These are phyloP conservation scores for Mus spretus DNA, from an alignment of 2,797 vertebrate genomes.

Conservation along the genomic window DNA sequence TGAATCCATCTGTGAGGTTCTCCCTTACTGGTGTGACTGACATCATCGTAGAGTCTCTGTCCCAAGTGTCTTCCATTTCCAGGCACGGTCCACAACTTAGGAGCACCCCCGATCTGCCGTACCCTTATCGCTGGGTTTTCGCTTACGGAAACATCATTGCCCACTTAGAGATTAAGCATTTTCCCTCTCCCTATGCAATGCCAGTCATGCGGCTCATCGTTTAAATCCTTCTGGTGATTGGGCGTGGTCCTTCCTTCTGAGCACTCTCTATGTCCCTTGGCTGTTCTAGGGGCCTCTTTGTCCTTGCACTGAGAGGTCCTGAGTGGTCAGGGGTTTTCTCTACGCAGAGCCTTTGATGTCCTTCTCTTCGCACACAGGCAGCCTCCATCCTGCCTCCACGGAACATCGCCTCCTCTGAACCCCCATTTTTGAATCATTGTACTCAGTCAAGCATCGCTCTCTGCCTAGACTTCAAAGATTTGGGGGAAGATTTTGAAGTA, in stretches of 20 bases:
- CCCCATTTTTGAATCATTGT: conserved; percentile 27
- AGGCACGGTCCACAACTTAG: not conserved
- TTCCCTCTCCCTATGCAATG: not conserved
- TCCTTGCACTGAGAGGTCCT: not conserved
- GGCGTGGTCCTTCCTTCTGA: not conserved
- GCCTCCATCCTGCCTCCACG: not conserved
- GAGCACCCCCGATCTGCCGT: not conserved
- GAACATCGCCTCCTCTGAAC: not conserved
- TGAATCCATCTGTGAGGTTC: not conserved
- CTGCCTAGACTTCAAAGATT: not conserved
- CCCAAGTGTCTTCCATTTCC: not conserved
- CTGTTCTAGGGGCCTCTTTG: not conserved
- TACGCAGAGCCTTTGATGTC: not conserved
- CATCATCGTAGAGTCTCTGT: not conserved
- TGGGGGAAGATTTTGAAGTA: conserved; percentile 36
- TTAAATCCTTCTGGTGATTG: not conserved
- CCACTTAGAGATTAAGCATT: not conserved
- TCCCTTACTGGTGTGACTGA: not conserved
- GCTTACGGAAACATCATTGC: not conserved
- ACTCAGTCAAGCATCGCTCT: not conserved
- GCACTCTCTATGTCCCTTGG: not conserved
- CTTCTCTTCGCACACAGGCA: not conserved
- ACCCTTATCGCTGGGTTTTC: not conserved
- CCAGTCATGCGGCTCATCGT: not conserved
- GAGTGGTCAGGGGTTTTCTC: not conserved